Evolutionary conservation across 2,888 invertebrate species (phyloP), one percentile per base, ranked within the genome.

Genomic region (Cheilosia pagana): DNA sequence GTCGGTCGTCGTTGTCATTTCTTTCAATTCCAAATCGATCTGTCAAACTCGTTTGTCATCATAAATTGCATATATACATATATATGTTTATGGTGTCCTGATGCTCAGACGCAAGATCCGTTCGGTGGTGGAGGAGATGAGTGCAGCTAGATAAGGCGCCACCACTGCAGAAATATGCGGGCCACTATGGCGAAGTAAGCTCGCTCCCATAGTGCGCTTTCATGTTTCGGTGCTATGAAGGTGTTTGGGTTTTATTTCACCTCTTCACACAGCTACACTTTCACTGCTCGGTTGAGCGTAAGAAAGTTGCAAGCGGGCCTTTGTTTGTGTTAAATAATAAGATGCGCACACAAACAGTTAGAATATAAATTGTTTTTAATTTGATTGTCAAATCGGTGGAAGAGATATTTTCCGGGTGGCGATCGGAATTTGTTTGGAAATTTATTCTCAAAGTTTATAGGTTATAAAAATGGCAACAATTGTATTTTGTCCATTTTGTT

Each of bases 21-120:
- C 43, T 10, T 72, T 78, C 59, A 72, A 35, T 63, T 72, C 52
- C 39, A 71, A 59, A 50, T 41, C 43, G 71, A 65, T 65, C 63
- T 63, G 41, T 78, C 72, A 59, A 65, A 72, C 71, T 57, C 21
- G 78, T 71, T 78, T 78, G 60, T 23, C 39, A 71, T 81, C 60
- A 60, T 45, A 16, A 19, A 45, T 45, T 19, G 45, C 7, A 8
- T 3, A 41, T 6, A 35, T 35, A n/a, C n/a, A n/a, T n/a, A n/a
- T n/a, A n/a, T 14, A 14, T 10, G 14, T 41, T 19, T 14, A 3
- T 8, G 21, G 16, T 8, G 8, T 48, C 21, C 16, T 48, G 48
- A 7, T 48, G 16, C 14, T n/a, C n/a, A 45, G 45, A 14, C n/a
- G 48, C n/a, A 19, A 45, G 6, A 21, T 50, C 48, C 8, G 12